These are phyloP conservation scores for Sardinella longiceps DNA, from an alignment of 2,797 vertebrate species.

Conservation along the genomic window DNA sequence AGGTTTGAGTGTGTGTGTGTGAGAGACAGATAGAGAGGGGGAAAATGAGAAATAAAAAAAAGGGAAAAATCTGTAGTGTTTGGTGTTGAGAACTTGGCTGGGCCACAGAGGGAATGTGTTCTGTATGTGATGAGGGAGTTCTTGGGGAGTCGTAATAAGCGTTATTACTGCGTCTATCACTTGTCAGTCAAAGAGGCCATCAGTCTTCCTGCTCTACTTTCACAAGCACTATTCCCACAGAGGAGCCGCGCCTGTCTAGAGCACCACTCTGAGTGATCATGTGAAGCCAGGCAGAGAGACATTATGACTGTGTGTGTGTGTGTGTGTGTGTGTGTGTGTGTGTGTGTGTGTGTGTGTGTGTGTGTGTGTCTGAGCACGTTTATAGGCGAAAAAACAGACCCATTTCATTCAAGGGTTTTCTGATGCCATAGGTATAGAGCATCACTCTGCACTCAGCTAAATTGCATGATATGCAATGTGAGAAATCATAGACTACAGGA, in stretches of 20 bases:
- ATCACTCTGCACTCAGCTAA: background rate
- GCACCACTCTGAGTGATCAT: background rate
- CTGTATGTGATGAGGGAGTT: background rate
- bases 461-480: background rate
- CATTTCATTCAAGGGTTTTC: background rate
- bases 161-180: slow-evolving; percentile 5
- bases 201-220: background rate
- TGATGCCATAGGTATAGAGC: no score
- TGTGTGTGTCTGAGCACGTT: background rate
- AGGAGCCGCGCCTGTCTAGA: background rate
- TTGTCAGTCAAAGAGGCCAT: background rate
- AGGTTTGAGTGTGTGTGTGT: slow-evolving; percentile 7
- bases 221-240: background rate
- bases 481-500: background rate
- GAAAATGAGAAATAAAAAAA: background rate
- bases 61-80: background rate
- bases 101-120: background rate
- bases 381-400: background rate
- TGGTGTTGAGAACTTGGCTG: background rate
- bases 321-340: background rate
- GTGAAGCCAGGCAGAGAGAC: background rate
- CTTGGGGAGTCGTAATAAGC: background rate
- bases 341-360: background rate
- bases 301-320: background rate
- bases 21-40: background rate